Evolutionary conservation across 1,140 invertebrate species (phyloP).

Genomic region (Leucophenga varia): DNA sequence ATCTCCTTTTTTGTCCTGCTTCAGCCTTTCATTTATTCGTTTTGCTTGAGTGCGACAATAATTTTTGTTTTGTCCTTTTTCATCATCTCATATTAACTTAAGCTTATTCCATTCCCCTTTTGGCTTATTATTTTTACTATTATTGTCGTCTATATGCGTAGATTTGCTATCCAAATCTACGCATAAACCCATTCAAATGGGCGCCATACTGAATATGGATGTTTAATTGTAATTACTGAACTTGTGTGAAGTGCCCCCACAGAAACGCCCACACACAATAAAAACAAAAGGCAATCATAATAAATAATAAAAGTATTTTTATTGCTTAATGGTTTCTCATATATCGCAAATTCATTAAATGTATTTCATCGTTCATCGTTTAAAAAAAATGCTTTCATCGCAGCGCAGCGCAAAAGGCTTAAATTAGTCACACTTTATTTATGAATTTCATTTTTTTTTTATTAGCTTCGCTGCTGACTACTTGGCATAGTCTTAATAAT

Average conservation of each 20-base stretch:
- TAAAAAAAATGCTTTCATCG: conserved; percentile 23
- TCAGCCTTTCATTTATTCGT: background rate
- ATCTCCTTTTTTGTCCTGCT: conserved; percentile 28
- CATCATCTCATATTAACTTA: conserved; percentile 42
- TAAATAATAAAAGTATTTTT: conserved; percentile 53
- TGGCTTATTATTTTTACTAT: conserved; percentile 50
- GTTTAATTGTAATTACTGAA: conserved; percentile 48
- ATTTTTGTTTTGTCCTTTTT: conserved; percentile 7
- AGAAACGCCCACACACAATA: conserved; percentile 12
- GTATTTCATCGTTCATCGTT: conserved; percentile 17
- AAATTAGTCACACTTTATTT: conserved; percentile 54
- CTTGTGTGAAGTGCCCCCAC: conserved; percentile 20
- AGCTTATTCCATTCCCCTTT: conserved; percentile 22
- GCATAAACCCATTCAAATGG: too few species aligned
- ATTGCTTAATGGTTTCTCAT: conserved; percentile 53
- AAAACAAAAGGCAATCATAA: conserved; percentile 51
- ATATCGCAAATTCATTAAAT: background rate
- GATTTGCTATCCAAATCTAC: too few species aligned
- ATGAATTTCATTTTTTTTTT: conserved; percentile 37
- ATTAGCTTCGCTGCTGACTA: conserved; percentile 23
- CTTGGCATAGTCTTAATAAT: conserved; percentile 33
- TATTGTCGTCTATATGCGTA: conserved; percentile 21
- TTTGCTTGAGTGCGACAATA: background rate
- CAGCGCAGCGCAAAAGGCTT: conserved; percentile 15
- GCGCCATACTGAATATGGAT: too few species aligned